These are phyloP conservation scores for Fukomys damarensis DNA, from an alignment of 2,113 vertebrate species.

Conservation along the genomic window DNA sequence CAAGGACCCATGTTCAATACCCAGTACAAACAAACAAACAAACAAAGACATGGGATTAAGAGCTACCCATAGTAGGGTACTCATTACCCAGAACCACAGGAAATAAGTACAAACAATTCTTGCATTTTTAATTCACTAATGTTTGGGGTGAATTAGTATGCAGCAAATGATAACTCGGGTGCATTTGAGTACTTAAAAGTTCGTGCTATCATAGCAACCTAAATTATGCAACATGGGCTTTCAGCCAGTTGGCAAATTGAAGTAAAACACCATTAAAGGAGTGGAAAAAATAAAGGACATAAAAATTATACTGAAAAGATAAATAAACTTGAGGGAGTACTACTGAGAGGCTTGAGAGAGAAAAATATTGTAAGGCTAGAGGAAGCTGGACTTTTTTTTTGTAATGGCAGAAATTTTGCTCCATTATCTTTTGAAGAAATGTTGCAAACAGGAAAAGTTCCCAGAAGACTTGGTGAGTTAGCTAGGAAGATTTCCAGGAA, in stretches of 20 bases:
- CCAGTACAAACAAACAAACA: no score
- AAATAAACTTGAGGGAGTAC: not conserved
- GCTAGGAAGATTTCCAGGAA: not conserved
- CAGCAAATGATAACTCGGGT: not conserved
- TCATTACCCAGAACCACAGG: not conserved
- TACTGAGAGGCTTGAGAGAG: not conserved
- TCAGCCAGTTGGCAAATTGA: not conserved
- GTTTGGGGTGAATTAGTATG: not conserved
- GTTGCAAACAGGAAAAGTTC: not conserved
- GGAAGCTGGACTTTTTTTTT: not conserved
- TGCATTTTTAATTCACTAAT: not conserved
- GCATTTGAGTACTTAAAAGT: not conserved
- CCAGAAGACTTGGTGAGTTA: not conserved
- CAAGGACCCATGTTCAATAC: no score
- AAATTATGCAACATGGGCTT: not conserved
- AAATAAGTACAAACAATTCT: not conserved
- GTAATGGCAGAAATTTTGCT: not conserved
- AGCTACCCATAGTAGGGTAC: not conserved
- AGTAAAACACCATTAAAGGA: not conserved
- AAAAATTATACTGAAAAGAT: not conserved
- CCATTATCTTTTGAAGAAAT: not conserved
- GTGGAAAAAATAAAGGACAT: not conserved
- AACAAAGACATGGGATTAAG: not conserved
- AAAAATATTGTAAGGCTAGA: not conserved
- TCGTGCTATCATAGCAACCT: not conserved